Conservation (phyloP, 1,140 invertebrate genomes). For the Bicyclus anynana region DNA sequence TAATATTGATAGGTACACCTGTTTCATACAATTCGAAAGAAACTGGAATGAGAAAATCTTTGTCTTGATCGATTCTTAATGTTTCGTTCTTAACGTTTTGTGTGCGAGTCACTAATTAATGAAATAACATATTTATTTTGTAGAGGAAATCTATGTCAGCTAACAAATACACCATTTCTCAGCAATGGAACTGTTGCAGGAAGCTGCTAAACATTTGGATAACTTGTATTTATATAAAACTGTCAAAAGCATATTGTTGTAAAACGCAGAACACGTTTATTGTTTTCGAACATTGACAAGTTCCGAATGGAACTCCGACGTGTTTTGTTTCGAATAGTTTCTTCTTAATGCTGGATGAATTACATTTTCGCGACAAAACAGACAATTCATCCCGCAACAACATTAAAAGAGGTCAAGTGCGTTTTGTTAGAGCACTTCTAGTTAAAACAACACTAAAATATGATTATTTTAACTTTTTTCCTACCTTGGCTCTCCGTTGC, state of each 20-base stretch:
- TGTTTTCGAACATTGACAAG: conserved; percentile 21
- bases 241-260: conserved; percentile 26
- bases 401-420: conserved; percentile 22
- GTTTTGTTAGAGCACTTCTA: conserved; percentile 20
- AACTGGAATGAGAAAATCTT: too few species aligned
- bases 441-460: conserved; percentile 14
- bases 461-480: conserved; percentile 20
- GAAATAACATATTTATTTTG: too few species aligned
- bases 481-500: not conserved
- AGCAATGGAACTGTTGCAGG: not conserved
- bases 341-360: conserved; percentile 20
- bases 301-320: conserved; percentile 14
- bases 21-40: too few species aligned
- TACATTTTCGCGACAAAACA: conserved; percentile 16
- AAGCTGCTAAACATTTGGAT: conserved; percentile 5
- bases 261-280: conserved; percentile 8
- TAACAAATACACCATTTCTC: too few species aligned
- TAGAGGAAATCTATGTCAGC: too few species aligned
- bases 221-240: conserved; percentile 23
- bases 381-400: conserved; percentile 14
- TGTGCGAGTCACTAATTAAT: too few species aligned
- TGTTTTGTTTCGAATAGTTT: conserved; percentile 20
- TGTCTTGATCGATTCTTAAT: too few species aligned
- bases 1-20: too few species aligned
- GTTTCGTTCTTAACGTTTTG: too few species aligned